A percentile compares a stretch with the other conserved stretches of the same genome.
Evolutionary conservation across 2,113 vertebrate genomes (phyloP).

Genomic region (Onychorhynchus coronatus): DNA sequence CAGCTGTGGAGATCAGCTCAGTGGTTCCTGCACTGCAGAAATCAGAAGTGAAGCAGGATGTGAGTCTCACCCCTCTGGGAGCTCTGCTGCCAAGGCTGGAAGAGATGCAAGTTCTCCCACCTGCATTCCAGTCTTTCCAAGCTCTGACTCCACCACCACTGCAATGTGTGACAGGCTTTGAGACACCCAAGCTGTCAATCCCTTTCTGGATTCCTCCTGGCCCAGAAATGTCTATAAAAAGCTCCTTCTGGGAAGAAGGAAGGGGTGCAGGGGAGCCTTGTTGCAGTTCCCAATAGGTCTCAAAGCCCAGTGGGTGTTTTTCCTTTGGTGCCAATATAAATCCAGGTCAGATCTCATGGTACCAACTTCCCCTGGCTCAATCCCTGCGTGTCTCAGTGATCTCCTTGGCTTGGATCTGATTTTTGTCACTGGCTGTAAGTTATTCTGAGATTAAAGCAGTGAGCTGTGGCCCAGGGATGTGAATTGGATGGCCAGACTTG

Average conservation of each 20-base stretch:
- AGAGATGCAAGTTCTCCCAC: background rate
- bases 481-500: background rate
- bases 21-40: rapidly evolving
- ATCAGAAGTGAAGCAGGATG: background rate
- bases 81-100: background rate
- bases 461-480: background rate
- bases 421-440: background rate
- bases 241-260: background rate
- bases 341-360: background rate
- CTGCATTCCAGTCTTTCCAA: background rate
- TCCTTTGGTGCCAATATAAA: background rate
- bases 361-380: background rate
- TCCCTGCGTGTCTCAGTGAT: background rate
- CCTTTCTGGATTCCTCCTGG: background rate
- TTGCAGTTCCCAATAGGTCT: background rate
- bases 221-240: background rate
- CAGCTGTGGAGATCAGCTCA: background rate
- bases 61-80: background rate
- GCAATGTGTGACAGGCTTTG: background rate
- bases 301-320: background rate
- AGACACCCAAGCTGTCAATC: background rate
- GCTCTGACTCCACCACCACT: background rate
- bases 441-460: background rate
- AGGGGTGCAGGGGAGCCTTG: background rate
- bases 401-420: background rate